A percentile compares a stretch with the other conserved stretches of the same genome.
phyloP scores from a whole-genome alignment of 2,888 invertebrate genomes.

The Drosophila gaucha region DNA sequence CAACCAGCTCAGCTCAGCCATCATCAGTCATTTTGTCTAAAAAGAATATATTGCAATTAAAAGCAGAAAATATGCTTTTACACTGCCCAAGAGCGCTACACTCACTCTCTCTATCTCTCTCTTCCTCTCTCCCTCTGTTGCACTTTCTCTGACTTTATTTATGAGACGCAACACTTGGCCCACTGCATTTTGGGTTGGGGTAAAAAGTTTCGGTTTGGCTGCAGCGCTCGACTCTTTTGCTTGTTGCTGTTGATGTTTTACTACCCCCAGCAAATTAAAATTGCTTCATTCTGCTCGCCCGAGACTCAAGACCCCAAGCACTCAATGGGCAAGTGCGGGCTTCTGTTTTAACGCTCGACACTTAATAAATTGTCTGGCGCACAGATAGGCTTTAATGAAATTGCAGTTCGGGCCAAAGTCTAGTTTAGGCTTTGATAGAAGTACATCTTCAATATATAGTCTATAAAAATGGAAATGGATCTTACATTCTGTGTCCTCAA shows the following conservation, averaged over 20 bases:
- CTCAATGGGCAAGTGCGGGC: conserved; percentile 24
- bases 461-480: too few species aligned
- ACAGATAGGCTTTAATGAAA: conserved; percentile 66
- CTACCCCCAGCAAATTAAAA: conserved; percentile 74
- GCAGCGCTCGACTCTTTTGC: conserved; percentile 30
- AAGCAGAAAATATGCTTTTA: conserved; percentile 78
- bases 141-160: conserved; percentile 52
- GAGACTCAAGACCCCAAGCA: background rate
- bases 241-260: conserved; percentile 76
- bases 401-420: conserved; percentile 36
- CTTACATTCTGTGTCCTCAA: too few species aligned
- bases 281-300: conserved; percentile 67
- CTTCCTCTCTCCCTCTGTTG: background rate
- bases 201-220: conserved; percentile 51
- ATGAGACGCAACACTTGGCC: conserved; percentile 73
- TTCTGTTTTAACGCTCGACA: conserved; percentile 66
- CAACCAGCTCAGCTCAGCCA: conserved; percentile 58
- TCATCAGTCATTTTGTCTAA: conserved; percentile 81
- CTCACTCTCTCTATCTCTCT: background rate
- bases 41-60: conserved; percentile 80
- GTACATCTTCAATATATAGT: background rate
- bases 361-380: conserved; percentile 71
- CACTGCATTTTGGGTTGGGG: conserved; percentile 64
- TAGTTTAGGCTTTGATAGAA: conserved; percentile 1
- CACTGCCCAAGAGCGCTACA: conserved; percentile 58